Evolutionary conservation across 2,888 invertebrate species (phyloP), one percentile per base, ranked within the genome.

Genomic region (Conistra vaccinii): DNA sequence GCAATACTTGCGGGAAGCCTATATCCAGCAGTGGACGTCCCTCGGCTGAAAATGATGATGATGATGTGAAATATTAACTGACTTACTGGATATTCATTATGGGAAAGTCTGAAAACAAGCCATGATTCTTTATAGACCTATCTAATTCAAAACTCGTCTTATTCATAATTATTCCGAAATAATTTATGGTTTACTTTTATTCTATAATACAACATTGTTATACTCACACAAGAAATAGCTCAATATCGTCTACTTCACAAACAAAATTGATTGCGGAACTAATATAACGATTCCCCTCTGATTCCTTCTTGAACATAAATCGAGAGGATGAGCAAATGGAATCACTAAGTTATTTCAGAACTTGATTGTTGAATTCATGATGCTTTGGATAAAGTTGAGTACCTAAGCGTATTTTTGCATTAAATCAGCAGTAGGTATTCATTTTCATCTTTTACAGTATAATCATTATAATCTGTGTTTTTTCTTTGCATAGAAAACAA

Each of bases 221-320:
- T n/a, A n/a, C n/a, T n/a, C n/a, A n/a, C n/a, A n/a, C n/a, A n/a
- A n/a, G n/a, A n/a, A n/a, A n/a, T n/a, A n/a, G n/a, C n/a, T n/a
- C n/a, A n/a, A n/a, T n/a, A n/a, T n/a, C n/a, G n/a, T n/a, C n/a
- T n/a, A n/a, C n/a, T n/a, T n/a, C n/a, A n/a, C n/a, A n/a, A n/a
- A n/a, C n/a, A n/a, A n/a, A n/a, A n/a, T n/a, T n/a, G n/a, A n/a
- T n/a, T n/a, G n/a, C n/a, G n/a, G n/a, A n/a, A n/a, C n/a, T n/a
- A n/a, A 62, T 77, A 67, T 63, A 69, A 69, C 58, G 51, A 62
- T 53, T 20, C 62, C 39, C 32, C 62, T 55, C n/a, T 62, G 39
- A 71, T 39, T 71, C 42, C 35, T 26, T 61, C 51, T 67, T 51
- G 68, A 80, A 51, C 51, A 71, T 76, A 75, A 62, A 74, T 80